Evolutionary conservation across 2,888 invertebrate species (phyloP).

Genomic region (Drosophila longiperda): DNA sequence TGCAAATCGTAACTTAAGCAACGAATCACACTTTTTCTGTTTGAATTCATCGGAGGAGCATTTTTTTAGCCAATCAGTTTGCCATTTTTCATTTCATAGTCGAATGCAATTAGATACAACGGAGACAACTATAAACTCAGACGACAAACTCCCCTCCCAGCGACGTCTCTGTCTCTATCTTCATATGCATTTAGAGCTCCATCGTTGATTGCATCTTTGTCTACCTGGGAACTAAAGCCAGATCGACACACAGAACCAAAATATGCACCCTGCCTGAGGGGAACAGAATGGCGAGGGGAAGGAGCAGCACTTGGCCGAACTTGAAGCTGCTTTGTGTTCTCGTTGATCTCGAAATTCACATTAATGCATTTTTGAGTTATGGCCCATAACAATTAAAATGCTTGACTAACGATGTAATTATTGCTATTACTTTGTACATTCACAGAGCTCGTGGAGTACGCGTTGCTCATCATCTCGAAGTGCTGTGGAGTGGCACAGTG

Average conservation of each 20-base stretch:
- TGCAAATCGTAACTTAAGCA: conserved; percentile 37
- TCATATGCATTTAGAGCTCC: not conserved
- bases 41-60: conserved; percentile 30
- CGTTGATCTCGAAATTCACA: conserved; percentile 49
- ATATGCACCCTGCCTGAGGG: not conserved
- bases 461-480: conserved; percentile 7
- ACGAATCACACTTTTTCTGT: conserved; percentile 32
- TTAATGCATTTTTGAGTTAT: conserved; percentile 50
- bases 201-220: conserved; percentile 6
- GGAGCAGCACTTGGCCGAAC: conserved; percentile 11
- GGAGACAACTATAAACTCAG: conserved; percentile 18
- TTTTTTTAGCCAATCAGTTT: conserved; percentile 20
- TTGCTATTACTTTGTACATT: conserved; percentile 37
- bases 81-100: conserved; percentile 35
- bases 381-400: conserved; percentile 59
- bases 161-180: not conserved
- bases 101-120: conserved; percentile 40
- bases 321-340: conserved; percentile 29
- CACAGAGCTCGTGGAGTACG: conserved; percentile 18
- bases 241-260: conserved; percentile 2
- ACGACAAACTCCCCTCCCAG: conserved; percentile 4
- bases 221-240: conserved; percentile 27
- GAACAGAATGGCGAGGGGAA: not conserved
- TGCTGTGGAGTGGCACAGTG: conserved; percentile 30
- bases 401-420: conserved; percentile 40